Base-by-base conservation (phyloP, 1,140 invertebrate species). In the Hormaphis cornu region DNA sequence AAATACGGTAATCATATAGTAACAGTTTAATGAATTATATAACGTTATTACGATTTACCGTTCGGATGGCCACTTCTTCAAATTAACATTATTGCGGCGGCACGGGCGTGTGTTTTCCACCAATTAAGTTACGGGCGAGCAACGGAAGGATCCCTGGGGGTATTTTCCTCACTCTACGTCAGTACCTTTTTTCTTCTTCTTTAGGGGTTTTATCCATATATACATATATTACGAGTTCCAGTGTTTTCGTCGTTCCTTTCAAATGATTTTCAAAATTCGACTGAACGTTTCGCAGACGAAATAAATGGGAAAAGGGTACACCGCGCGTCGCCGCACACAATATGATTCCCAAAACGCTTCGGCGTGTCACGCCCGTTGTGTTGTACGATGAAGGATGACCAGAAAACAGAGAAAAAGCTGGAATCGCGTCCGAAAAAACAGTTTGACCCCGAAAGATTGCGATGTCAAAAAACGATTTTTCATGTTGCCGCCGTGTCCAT, bases 101-200 rank as follows among this genome's bases (percentile, higher is more conserved):
- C n/a, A 7, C 14, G 33, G 53, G 35, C 18, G 0, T 58, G 14
- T 40, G 24, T 37, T 58, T 58, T 58, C 20, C 16, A 58, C 14
- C 33, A 58, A 58, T 58, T 58, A 58, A 58, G n/a, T 58, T n/a
- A n/a, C n/a, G n/a, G n/a, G 40, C 20, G 33, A 58, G 14, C 20
- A 40, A 20, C 22, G 14, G 35, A 40, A n/a, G 7, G 18, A 4
- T 7, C 35, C 33, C 40, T n/a, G 20, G 33, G 35, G 12, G 16
- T 37, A 56, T 58, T 40, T 58, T 56, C n/a, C n/a, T n/a, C n/a
- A n/a, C n/a, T n/a, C n/a, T n/a, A n/a, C n/a, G n/a, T n/a, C n/a
- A n/a, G n/a, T 37, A 22, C 5, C 14, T 58, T 58, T 37, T 16
- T 24, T 12, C 24, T 18, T 35, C 54, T 40, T 58, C 22, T 58